Base-by-base conservation (phyloP, 2,797 vertebrate species). In the Eulemur coronatus region DNA sequence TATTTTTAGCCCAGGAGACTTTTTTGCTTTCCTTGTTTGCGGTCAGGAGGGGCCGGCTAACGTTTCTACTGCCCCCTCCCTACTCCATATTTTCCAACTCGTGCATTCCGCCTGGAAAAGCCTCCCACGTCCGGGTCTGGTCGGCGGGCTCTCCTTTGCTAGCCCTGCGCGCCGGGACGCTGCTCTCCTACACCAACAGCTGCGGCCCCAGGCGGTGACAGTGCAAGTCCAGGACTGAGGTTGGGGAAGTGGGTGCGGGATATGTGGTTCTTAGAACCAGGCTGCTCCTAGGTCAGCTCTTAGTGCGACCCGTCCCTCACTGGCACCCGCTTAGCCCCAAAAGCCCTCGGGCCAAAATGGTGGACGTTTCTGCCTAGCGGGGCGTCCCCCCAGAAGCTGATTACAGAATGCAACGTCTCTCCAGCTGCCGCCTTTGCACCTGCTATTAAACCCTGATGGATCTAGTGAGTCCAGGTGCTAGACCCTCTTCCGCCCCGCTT, bases 371-470 rank as follows among this genome's bases (percentile, higher is more conserved):
- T 97, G 55, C 22, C 14, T 22, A 72, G 65, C 3, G 17, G 65
- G 46, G 76, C 41, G 26, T 55, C 12, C 0, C 13, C 57, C 48
- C 59, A 69, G 70, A 81, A 33, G 3, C 61, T 69, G 52, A 33
- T 52, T 35, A 41, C 24, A 55, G 35, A 81, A n/a, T 30, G 9
- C 10, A 46, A 33, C 2, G 55, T 75, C 73, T 75, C 59, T 48
- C 26, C 11, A 38, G 67, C 20, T 41, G 61, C 59, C 3, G 35
- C 72, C 73, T 98, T 88, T 98, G 97, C 98, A 99, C 98, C 98
- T 99, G 98, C 94, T 97, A 7, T 88, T 96, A 93, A 97, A 97
- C 38, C 13, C 87, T 92, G 91, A 93, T 78, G 95, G 96, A 86
- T 87, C 26, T 43, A 57, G 55, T 7, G 28, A 69, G 33, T n/a